These are phyloP conservation scores for Sussaba pulchella DNA, from an alignment of 2,888 invertebrate species.

Conservation along the genomic window DNA sequence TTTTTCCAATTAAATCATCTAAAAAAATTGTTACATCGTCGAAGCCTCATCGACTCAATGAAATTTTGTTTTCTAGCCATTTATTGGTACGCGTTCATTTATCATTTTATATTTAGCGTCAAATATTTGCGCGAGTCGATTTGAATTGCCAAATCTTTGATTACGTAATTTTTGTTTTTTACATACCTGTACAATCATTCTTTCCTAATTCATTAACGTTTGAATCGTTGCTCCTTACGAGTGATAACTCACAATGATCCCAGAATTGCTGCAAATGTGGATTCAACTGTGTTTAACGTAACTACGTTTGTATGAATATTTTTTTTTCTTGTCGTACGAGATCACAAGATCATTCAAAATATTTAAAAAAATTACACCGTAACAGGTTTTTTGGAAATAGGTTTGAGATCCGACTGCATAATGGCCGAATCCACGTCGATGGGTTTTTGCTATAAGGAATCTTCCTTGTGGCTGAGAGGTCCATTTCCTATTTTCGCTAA, in stretches of 20 bases:
- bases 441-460: conserved; percentile 78
- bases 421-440: conserved; percentile 48
- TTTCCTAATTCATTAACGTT: conserved; percentile 35
- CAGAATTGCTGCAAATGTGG: conserved; percentile 38
- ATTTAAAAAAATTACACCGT: conserved; percentile 60
- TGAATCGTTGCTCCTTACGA: conserved; percentile 29
- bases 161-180: conserved; percentile 50
- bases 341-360: not conserved
- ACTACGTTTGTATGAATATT: not conserved
- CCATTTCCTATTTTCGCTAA: conserved; percentile 80
- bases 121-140: not conserved
- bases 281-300: conserved; percentile 11
- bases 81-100: too few species aligned
- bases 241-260: conserved; percentile 18
- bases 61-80: too few species aligned
- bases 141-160: conserved; percentile 4
- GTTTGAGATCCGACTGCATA: conserved; percentile 75
- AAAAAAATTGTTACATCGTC: too few species aligned
- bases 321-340: not conserved
- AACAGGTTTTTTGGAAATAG: conserved; percentile 78
- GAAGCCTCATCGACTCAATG: too few species aligned
- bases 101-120: not conserved
- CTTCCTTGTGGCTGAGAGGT: conserved; percentile 77
- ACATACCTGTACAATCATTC: conserved; percentile 48
- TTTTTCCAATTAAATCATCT: too few species aligned